phyloP scores from a whole-genome alignment of 2,888 invertebrate genomes.

The Suillia variegata region DNA sequence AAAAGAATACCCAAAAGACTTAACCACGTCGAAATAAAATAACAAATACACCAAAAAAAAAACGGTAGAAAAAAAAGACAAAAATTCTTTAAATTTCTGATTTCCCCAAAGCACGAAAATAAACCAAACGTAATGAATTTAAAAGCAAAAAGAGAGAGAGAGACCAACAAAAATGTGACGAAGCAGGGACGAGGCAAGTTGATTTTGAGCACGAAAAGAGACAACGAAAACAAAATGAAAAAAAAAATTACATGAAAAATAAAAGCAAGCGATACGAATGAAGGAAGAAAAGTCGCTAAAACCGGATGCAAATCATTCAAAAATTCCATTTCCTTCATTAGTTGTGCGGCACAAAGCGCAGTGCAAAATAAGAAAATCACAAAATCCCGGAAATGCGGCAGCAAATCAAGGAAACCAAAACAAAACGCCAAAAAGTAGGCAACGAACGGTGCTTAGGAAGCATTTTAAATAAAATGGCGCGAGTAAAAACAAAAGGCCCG shows the following conservation, averaged over 20 bases:
- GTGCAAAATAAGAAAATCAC: background rate
- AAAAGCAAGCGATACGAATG: background rate
- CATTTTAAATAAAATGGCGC: background rate
- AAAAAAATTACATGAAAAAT: background rate
- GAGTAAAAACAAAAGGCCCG: background rate
- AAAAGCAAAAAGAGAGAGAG: slow-evolving; percentile 15
- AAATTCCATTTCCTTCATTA: slow-evolving; percentile 45
- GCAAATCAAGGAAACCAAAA: slow-evolving; percentile 5
- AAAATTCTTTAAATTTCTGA: slow-evolving; percentile 3
- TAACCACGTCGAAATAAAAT: slow-evolving; percentile 1
- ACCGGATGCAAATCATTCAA: slow-evolving; percentile 46
- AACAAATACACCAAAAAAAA: background rate
- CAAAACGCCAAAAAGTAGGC: background rate
- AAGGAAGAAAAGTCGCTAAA: no score
- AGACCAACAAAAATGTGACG: background rate
- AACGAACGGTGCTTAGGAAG: background rate
- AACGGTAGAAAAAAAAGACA: no score
- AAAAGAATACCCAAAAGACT: background rate
- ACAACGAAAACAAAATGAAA: no score
- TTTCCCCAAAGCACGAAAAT: slow-evolving; percentile 9
- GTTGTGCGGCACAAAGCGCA: slow-evolving; percentile 20
- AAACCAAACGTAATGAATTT: background rate
- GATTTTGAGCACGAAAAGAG: background rate
- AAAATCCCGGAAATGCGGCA: background rate
- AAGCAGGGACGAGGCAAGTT: background rate